These are phyloP conservation scores for Linyphia triangularis DNA, from an alignment of 2,888 invertebrate genomes.

Conservation along the genomic window DNA sequence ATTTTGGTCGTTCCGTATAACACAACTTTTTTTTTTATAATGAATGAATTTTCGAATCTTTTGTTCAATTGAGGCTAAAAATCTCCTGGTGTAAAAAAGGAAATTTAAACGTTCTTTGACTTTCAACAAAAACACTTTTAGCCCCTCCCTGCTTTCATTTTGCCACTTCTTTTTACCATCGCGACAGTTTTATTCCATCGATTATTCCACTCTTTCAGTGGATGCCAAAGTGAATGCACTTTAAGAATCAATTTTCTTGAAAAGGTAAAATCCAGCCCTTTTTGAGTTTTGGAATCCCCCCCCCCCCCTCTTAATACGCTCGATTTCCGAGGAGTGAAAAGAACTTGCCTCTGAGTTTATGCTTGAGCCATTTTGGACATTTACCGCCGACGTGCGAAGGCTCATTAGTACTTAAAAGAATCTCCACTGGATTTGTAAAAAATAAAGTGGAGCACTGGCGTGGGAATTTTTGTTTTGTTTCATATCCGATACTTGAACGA, in stretches of 20 bases:
- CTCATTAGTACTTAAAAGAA: background rate
- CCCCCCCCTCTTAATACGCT: background rate
- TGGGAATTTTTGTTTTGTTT: too few species aligned
- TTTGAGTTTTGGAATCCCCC: conserved; percentile 2
- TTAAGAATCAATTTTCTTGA: conserved; percentile 38
- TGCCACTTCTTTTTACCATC: background rate
- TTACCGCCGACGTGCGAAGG: background rate
- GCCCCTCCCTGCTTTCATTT: background rate
- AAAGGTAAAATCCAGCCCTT: conserved; percentile 16
- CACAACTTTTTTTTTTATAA: background rate
- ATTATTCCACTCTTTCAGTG: conserved; percentile 35
- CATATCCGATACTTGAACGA: too few species aligned
- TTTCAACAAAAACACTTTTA: background rate
- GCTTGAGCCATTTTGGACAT: background rate
- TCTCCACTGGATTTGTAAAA: background rate
- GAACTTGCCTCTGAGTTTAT: background rate
- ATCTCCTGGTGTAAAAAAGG: too few species aligned
- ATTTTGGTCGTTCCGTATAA: background rate
- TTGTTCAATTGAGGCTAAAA: background rate
- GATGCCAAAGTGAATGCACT: conserved; percentile 46
- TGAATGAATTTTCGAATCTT: background rate
- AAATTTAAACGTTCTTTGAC: background rate
- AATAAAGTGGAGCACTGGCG: background rate
- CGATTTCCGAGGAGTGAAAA: background rate
- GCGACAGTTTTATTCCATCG: conserved; percentile 24